phyloP scores from a whole-genome alignment of 2,797 vertebrate species.

The Sylvilagus floridanus region DNA sequence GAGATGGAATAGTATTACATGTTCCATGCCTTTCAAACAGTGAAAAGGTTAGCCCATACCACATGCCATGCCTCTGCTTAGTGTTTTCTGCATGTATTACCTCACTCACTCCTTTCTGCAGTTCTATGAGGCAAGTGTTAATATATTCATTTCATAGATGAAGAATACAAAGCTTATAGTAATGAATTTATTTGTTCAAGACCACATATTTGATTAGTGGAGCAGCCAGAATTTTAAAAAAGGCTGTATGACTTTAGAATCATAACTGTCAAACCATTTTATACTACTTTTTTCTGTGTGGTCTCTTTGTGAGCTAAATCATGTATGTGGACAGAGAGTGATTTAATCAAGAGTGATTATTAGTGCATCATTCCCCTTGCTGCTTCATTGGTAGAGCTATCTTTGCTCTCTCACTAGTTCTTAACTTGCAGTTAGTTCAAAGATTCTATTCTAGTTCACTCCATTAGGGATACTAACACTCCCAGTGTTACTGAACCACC shows the following conservation, averaged over 20 bases:
- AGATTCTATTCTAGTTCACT: slow-evolving; percentile 19
- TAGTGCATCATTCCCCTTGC: not conserved
- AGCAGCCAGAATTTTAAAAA: slow-evolving; percentile 35
- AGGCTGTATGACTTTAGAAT: slow-evolving; percentile 8
- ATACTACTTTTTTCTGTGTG: not conserved
- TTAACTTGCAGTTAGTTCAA: not conserved
- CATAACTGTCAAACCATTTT: not conserved
- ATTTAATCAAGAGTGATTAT: not conserved
- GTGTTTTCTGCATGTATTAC: not conserved
- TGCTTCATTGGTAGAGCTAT: not conserved
- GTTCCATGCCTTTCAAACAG: slow-evolving; percentile 22
- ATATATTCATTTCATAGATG: slow-evolving; percentile 30
- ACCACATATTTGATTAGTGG: not conserved
- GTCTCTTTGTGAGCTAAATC: not conserved
- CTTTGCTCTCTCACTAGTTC: slow-evolving; percentile 21
- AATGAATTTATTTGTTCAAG: slow-evolving; percentile 18
- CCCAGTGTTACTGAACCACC: not conserved
- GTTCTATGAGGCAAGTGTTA: slow-evolving; percentile 45
- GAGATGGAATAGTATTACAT: slow-evolving; percentile 38
- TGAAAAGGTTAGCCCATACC: not conserved
- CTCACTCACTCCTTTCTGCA: slow-evolving; percentile 51
- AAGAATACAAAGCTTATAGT: slow-evolving; percentile 29
- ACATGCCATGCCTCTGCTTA: not conserved
- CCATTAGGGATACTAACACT: not conserved
- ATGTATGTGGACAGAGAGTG: not conserved